phyloP scores from a whole-genome alignment of 2,113 vertebrate genomes.

The Toxotes jaculatrix region DNA sequence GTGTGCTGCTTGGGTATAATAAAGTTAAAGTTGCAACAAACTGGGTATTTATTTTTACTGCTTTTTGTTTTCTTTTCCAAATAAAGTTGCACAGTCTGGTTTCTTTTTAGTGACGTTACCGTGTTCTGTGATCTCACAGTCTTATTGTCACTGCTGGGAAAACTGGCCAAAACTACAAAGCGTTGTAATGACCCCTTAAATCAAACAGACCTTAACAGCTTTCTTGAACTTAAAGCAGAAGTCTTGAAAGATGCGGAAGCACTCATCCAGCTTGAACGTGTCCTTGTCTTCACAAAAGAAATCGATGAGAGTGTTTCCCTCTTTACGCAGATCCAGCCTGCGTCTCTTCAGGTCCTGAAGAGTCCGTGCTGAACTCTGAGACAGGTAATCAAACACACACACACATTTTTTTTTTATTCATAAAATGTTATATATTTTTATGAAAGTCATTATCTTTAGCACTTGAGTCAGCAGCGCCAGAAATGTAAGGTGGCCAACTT shows the following conservation, averaged over 20 bases:
- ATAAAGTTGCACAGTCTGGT: neutral
- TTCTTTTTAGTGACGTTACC: neutral
- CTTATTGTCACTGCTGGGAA: neutral
- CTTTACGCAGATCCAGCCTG: constrained; percentile 87
- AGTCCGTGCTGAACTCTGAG: constrained; percentile 88
- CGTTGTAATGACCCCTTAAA: neutral
- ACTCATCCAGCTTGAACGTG: constrained; percentile 96
- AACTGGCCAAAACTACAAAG: neutral
- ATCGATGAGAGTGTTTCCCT: constrained; percentile 93
- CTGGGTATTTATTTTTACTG: neutral
- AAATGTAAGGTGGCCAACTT: constrained; percentile 35
- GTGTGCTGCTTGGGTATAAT: no score
- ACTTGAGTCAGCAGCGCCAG: constrained; percentile 45
- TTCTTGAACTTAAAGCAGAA: constrained; percentile 96
- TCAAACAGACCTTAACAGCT: constrained; percentile 90
- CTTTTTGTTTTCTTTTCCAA: neutral
- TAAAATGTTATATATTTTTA: neutral
- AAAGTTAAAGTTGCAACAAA: neutral
- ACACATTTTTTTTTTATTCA: neutral
- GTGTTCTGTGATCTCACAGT: no score
- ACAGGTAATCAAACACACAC: constrained; percentile 16
- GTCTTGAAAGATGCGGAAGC: constrained; percentile 97
- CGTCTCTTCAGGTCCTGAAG: constrained; percentile 90
- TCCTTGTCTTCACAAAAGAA: constrained; percentile 99
- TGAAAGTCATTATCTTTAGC: constrained; percentile 18